Evolutionary conservation across 2,888 invertebrate genomes (phyloP), one percentile per base, ranked within the genome.

Genomic region (Phragmatobia fuliginosa): DNA sequence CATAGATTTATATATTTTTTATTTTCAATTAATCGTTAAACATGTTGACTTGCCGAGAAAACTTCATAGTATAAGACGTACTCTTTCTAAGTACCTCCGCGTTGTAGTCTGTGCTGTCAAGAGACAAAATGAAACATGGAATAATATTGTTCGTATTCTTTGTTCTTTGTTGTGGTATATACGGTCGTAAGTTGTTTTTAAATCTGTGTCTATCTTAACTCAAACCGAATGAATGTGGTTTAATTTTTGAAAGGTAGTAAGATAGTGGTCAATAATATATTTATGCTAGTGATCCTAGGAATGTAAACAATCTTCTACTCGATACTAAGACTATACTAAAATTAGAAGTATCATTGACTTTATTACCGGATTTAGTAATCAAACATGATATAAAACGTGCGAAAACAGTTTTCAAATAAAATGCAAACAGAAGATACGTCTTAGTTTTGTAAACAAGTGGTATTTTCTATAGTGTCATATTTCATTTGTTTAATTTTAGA

Each of bases 161-260:
- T 21, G 52, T 28, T n/a, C 18, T 67, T 25, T 67, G 31, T 67
- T 82, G 79, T 68, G 62, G 73, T 28, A 83, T 80, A 49, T 69
- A 77, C 73, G 85, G 85, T 72, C 85, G 87, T 87, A 75, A 87
- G 87, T 85, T 36, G n/a, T 52, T 64, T 49, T 56, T 56, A 14
- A 56, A 28, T 28, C 7, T 14, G 56, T 28, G 6, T 6, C 52
- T 52, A n/a, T n/a, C n/a, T 49, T n/a, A 49, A 49, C n/a, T 8
- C n/a, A 10, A n/a, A 52, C 5, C 25, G n/a, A n/a, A n/a, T 52
- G 25, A 3, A 1, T 52, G 11, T 5, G 11, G 45, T 25, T 52
- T 25, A 52, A 25, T 25, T 52, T 25, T 52, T 25, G 0, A 25
- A 25, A 14, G 25, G 5, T 45, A 5, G 1, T 45, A n/a, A n/a